Evolutionary conservation across 2,797 vertebrate genomes (phyloP).

Genomic region (Nannoperca australis): DNA sequence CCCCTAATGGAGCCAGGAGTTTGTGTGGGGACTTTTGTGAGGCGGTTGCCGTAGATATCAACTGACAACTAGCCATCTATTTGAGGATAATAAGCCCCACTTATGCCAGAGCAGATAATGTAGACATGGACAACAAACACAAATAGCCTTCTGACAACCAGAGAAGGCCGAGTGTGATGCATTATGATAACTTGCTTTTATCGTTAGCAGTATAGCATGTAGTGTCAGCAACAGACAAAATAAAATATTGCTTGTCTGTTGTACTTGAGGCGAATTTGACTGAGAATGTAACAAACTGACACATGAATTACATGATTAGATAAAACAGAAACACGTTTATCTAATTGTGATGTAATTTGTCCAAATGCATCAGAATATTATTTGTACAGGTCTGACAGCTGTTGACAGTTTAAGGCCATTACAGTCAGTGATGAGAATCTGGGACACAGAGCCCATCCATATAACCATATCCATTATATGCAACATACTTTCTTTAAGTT

Average conservation of each 20-base stretch:
- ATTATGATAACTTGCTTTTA: conserved; percentile 53
- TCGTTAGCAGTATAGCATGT: conserved; percentile 24
- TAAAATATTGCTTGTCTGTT: neutral
- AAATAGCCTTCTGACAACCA: conserved; percentile 51
- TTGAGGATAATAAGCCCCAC: conserved; percentile 76
- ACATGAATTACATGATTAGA: neutral
- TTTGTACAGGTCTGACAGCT: conserved; percentile 28
- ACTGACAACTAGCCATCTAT: conserved; percentile 68
- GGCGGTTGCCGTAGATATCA: conserved; percentile 56
- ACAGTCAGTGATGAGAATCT: conserved; percentile 38
- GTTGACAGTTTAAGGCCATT: conserved; percentile 55
- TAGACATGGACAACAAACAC: conserved; percentile 53
- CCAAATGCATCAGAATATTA: conserved; percentile 4
- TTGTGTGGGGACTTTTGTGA: conserved; percentile 51
- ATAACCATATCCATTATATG: neutral
- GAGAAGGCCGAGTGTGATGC: conserved; percentile 42
- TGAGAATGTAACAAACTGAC: neutral
- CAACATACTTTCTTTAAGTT: neutral
- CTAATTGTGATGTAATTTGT: conserved; percentile 31
- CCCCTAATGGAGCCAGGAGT: conserved; percentile 56
- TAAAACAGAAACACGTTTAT: neutral
- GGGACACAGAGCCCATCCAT: conserved; percentile 25
- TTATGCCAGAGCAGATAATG: conserved; percentile 70
- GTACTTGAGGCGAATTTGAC: neutral
- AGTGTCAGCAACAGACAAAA: conserved; percentile 12